Evolutionary conservation across 2,797 vertebrate species (phyloP).

Genomic region (Streptopelia turtur): DNA sequence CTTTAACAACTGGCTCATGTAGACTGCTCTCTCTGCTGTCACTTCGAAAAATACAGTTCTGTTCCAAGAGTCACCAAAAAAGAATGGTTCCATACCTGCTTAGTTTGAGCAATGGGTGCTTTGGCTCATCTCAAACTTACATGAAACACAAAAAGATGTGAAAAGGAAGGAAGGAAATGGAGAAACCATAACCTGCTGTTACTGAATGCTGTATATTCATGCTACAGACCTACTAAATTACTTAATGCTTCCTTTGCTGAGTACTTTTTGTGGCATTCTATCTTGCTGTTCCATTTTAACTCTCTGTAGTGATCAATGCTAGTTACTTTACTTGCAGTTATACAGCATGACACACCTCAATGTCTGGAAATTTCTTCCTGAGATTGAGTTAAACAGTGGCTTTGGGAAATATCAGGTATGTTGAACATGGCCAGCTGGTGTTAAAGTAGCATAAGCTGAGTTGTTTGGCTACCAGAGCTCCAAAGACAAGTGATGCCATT

Average conservation of each 20-base stretch:
- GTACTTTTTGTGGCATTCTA: not conserved
- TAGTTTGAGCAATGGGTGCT: not conserved
- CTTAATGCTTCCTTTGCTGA: not conserved
- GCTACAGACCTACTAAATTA: not conserved
- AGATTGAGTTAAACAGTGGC: not conserved
- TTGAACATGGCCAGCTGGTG: not conserved
- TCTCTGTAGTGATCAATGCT: not conserved
- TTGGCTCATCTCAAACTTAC: not conserved
- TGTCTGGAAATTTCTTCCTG: not conserved
- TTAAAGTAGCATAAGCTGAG: not conserved
- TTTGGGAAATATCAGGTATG: not conserved
- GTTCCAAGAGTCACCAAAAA: not conserved
- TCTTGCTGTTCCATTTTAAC: not conserved
- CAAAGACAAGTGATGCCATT: not conserved
- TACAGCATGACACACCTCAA: not conserved
- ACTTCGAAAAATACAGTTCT: not conserved
- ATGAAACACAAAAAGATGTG: not conserved
- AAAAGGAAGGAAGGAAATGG: not conserved
- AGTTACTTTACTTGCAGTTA: not conserved
- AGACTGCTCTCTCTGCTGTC: not conserved
- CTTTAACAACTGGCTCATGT: not conserved
- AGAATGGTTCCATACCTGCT: not conserved
- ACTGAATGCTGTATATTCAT: not conserved
- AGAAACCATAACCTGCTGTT: not conserved
- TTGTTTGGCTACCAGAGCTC: not conserved